phyloP scores from a whole-genome alignment of 2,113 vertebrate species.

The Abramis brama region DNA sequence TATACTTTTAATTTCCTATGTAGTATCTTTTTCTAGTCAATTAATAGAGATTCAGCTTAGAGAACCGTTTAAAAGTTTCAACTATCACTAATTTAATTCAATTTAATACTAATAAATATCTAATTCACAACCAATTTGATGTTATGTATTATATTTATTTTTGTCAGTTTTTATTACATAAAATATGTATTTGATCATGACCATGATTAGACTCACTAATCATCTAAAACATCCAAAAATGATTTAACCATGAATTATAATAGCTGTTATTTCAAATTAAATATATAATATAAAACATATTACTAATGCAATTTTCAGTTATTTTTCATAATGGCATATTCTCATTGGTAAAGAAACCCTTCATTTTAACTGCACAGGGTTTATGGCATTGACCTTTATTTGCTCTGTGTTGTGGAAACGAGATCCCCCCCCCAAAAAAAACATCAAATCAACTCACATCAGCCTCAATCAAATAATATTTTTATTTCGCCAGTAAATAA shows the following conservation, averaged over 20 bases:
- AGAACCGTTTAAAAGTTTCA: not conserved
- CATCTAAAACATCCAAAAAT: not conserved
- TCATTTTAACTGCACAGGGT: not conserved
- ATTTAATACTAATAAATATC: not conserved
- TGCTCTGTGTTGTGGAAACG: not conserved
- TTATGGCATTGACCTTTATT: not conserved
- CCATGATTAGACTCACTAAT: not conserved
- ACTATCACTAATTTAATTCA: not conserved
- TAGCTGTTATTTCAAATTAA: too few relatives aligned
- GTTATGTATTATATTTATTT: not conserved
- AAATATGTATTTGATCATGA: not conserved
- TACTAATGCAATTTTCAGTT: too few relatives aligned
- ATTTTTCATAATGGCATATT: not conserved
- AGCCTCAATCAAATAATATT: slow-evolving; percentile 76
- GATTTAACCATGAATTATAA: too few relatives aligned
- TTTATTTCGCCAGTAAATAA: slow-evolving; percentile 96
- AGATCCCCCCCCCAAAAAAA: not conserved
- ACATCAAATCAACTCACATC: not conserved
- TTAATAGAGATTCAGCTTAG: not conserved
- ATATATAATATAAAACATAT: too few relatives aligned
- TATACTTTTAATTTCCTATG: too few relatives aligned
- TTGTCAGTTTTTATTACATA: not conserved
- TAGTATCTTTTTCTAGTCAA: not conserved
- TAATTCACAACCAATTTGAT: not conserved
- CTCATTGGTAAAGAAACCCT: not conserved